phyloP scores from a whole-genome alignment of 2,797 vertebrate genomes.

The Sternotherus odoratus region DNA sequence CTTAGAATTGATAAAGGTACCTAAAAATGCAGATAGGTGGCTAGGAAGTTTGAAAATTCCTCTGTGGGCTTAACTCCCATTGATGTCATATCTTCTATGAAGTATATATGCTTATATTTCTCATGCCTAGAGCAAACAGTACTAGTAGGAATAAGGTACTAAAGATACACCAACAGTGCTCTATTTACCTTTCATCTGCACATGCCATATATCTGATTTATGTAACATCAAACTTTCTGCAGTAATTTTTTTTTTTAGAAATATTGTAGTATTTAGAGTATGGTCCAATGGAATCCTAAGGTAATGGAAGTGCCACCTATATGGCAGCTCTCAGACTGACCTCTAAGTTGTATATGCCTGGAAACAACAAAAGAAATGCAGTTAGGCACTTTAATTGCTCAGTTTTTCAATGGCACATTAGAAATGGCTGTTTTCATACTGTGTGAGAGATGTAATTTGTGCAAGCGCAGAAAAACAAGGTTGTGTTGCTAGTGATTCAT shows the following conservation, averaged over 20 bases:
- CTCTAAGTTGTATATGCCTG: not conserved
- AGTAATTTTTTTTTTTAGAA: not conserved
- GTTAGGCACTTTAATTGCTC: not conserved
- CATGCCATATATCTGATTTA: not conserved
- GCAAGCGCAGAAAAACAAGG: not conserved
- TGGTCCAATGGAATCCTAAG: rapidly evolving
- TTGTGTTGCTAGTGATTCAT: not conserved
- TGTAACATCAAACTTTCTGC: not conserved
- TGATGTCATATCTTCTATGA: too few species aligned
- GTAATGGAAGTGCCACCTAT: not conserved
- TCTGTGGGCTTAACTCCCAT: too few species aligned
- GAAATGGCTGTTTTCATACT: not conserved
- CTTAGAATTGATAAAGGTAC: too few species aligned
- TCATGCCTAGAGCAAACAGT: not conserved
- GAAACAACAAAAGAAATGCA: not conserved
- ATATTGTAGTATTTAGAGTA: not conserved
- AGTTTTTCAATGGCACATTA: not conserved
- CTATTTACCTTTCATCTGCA: not conserved
- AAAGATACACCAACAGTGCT: not conserved
- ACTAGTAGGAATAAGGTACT: not conserved
- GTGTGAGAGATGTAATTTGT: not conserved
- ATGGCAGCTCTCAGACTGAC: not conserved
- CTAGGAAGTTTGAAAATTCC: too few species aligned
- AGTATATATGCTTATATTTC: not conserved
- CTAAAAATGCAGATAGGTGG: too few species aligned